Evolutionary conservation across 2,113 vertebrate genomes (phyloP).

Genomic region (Limanda limanda): DNA sequence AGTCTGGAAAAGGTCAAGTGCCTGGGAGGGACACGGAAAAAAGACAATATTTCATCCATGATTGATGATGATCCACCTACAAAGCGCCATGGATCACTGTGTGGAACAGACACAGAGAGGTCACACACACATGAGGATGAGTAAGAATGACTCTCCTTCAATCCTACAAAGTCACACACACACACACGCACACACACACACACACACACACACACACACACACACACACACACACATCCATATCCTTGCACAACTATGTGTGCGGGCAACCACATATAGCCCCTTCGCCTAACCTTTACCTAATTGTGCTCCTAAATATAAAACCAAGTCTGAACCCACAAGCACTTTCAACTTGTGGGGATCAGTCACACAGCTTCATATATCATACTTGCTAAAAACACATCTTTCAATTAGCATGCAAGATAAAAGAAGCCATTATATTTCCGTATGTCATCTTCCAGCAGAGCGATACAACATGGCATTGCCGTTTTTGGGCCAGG

Average conservation of each 20-base stretch:
- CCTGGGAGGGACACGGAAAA: constrained; percentile 42
- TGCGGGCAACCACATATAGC: neutral
- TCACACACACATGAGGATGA: constrained; percentile 34
- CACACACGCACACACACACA: too few species aligned
- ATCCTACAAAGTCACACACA: constrained; percentile 15
- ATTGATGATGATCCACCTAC: constrained; percentile 70
- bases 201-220: too few species aligned
- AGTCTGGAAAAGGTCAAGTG: constrained; percentile 71
- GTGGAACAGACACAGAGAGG: constrained; percentile 62
- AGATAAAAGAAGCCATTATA: too few species aligned
- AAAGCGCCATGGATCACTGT: constrained; percentile 46
- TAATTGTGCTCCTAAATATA: neutral
- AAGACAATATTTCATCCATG: constrained; percentile 62
- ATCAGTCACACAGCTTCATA: too few species aligned
- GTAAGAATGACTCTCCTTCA: constrained; percentile 37
- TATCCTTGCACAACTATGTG: neutral
- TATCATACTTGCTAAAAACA: too few species aligned
- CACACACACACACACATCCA: constrained; percentile 7
- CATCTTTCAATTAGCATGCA: too few species aligned
- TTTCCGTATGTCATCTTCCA: too few species aligned
- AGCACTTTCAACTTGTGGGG: neutral
- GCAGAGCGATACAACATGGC: too few species aligned
- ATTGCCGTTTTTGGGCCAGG: too few species aligned
- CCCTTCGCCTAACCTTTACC: neutral
- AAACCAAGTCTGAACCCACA: neutral